Evolutionary conservation across 2,888 invertebrate species (phyloP).

Genomic region (Latrodectus elegans): DNA sequence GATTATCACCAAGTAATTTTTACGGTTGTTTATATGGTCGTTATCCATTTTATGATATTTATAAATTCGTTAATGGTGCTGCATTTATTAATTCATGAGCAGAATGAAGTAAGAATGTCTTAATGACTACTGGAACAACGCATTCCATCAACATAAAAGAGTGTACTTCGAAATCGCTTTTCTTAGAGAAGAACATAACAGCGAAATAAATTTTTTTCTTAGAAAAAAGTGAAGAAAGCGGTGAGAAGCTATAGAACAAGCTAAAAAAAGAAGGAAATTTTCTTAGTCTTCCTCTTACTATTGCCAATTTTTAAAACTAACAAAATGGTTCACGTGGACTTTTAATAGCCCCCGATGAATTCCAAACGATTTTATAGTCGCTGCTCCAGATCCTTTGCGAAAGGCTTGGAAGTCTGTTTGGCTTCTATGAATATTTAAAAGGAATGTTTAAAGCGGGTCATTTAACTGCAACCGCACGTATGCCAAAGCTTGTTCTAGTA

Average conservation of each 20-base stretch:
- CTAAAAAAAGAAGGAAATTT: background rate
- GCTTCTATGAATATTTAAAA: constrained; percentile 2
- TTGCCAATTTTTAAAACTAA: constrained; percentile 2
- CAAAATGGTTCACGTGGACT: constrained; percentile 2
- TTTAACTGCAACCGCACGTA: constrained; percentile 5
- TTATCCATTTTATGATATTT: too few relatives aligned
- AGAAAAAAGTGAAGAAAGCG: background rate
- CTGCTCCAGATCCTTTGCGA: background rate
- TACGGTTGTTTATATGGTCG: too few relatives aligned
- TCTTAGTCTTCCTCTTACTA: background rate
- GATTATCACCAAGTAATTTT: too few relatives aligned
- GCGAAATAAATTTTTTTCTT: background rate
- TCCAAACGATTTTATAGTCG: background rate
- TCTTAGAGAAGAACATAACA: background rate
- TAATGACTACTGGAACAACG: too few relatives aligned
- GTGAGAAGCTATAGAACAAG: background rate
- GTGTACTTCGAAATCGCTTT: background rate
- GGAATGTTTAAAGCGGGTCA: constrained; percentile 1
- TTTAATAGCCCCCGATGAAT: constrained; percentile 1
- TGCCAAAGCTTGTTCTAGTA: background rate
- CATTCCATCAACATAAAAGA: too few relatives aligned
- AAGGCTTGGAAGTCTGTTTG: background rate
- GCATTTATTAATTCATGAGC: too few relatives aligned
- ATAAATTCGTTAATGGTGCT: too few relatives aligned
- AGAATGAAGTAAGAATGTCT: too few relatives aligned